phyloP scores from a whole-genome alignment of 2,113 vertebrate species.

The Pontoporia blainvillei region DNA sequence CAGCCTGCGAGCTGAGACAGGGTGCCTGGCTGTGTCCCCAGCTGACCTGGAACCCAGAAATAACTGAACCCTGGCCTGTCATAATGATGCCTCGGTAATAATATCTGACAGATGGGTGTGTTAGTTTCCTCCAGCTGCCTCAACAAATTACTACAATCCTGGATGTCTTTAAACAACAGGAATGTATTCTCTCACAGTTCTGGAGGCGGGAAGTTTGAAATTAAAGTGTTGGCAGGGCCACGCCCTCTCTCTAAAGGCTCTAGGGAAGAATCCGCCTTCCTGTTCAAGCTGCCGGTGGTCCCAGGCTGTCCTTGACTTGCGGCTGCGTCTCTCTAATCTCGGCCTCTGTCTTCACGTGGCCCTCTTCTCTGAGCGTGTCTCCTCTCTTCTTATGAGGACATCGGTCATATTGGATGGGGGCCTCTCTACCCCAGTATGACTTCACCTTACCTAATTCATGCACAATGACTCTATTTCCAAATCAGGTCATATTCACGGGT shows the following conservation, averaged over 20 bases:
- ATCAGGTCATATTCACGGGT: background rate
- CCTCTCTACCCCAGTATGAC: background rate
- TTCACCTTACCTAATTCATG: background rate
- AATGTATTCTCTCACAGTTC: too few relatives aligned
- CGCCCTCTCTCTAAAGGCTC: background rate
- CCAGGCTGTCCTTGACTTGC: too few relatives aligned
- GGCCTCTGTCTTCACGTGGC: too few relatives aligned
- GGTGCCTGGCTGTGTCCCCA: background rate
- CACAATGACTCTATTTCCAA: background rate
- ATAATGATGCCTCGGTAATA: background rate
- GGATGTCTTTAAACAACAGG: background rate
- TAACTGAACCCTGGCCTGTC: background rate
- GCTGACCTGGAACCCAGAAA: background rate
- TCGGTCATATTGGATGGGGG: too few relatives aligned
- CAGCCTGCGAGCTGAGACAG: background rate
- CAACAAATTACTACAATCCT: background rate
- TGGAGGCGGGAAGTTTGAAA: background rate
- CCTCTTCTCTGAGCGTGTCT: background rate
- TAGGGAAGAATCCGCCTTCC: background rate
- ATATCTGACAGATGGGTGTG: background rate
- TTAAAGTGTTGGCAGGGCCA: too few relatives aligned
- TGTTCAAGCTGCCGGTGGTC: too few relatives aligned
- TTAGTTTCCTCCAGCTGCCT: background rate
- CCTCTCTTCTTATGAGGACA: background rate
- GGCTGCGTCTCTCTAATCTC: too few relatives aligned